Evolutionary conservation across 2,113 vertebrate genomes (phyloP).

Genomic region (Camarhynchus parvulus): DNA sequence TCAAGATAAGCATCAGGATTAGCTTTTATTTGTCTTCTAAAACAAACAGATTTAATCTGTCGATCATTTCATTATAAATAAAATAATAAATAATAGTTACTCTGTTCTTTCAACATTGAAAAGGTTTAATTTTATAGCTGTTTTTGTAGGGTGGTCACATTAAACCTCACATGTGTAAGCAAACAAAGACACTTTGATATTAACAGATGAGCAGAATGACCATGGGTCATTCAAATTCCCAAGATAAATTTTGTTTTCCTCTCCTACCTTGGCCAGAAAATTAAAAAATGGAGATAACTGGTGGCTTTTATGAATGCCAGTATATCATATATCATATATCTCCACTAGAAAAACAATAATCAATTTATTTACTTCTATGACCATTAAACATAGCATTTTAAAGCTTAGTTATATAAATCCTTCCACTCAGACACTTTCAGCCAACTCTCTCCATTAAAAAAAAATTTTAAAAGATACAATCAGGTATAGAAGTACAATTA

Average conservation of each 20-base stretch:
- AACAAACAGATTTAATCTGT: neutral
- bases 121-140: neutral
- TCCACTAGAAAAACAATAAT: neutral
- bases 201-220: neutral
- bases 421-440: neutral
- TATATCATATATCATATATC: neutral
- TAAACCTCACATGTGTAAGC: neutral
- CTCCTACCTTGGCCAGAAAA: neutral
- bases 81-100: neutral
- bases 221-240: neutral
- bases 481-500: neutral
- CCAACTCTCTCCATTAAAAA: neutral
- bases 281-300: neutral
- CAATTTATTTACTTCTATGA: neutral
- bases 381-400: neutral
- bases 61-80: neutral
- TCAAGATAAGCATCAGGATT: neutral
- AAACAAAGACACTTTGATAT: neutral
- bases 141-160: neutral
- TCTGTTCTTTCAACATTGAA: neutral
- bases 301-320: neutral
- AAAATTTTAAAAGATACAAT: neutral
- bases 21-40: neutral
- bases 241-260: neutral
- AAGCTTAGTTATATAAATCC: neutral